Conservation (phyloP, 2,797 vertebrate species). For the Anguilla marmorata region DNA sequence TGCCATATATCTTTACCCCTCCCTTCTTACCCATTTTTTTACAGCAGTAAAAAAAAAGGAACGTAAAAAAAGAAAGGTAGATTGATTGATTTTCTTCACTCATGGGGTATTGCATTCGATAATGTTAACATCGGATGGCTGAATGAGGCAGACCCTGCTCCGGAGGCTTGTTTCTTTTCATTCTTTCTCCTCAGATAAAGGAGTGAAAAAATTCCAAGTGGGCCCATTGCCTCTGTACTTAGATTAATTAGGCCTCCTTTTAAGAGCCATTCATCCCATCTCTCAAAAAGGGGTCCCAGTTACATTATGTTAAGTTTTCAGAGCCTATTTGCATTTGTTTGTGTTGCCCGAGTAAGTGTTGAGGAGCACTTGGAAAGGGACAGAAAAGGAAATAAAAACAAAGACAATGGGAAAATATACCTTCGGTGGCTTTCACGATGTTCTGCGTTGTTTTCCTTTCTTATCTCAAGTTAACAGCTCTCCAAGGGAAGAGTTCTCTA, state of each 20-base stretch:
- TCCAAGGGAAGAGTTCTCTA: constrained; percentile 61
- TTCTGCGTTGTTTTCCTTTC: constrained; percentile 63
- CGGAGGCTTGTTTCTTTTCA: constrained; percentile 58
- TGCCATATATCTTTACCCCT: constrained; percentile 57
- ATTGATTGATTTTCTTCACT: constrained; percentile 66
- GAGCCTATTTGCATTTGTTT: constrained; percentile 93
- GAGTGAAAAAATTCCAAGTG: constrained; percentile 82
- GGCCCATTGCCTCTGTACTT: constrained; percentile 86
- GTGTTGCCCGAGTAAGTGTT: constrained; percentile 69
- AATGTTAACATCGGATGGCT: constrained; percentile 64
- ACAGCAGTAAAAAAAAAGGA: constrained; percentile 41
- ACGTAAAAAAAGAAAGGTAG: constrained; percentile 44
- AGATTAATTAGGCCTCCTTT: constrained; percentile 90
- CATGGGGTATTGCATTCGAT: constrained; percentile 51
- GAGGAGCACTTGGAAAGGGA: constrained; percentile 55
- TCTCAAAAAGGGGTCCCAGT: constrained; percentile 79
- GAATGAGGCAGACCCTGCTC: constrained; percentile 57
- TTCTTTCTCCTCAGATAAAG: constrained; percentile 70
- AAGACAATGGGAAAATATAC: constrained; percentile 67
- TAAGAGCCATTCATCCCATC: constrained; percentile 82
- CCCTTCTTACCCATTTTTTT: constrained; percentile 42
- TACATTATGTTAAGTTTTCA: constrained; percentile 83
- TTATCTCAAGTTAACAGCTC: constrained; percentile 60
- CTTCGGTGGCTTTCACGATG: constrained; percentile 72
- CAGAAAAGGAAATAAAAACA: constrained; percentile 54